Evolutionary conservation across 2,113 vertebrate species (phyloP).

Genomic region (Phaethon lepturus): DNA sequence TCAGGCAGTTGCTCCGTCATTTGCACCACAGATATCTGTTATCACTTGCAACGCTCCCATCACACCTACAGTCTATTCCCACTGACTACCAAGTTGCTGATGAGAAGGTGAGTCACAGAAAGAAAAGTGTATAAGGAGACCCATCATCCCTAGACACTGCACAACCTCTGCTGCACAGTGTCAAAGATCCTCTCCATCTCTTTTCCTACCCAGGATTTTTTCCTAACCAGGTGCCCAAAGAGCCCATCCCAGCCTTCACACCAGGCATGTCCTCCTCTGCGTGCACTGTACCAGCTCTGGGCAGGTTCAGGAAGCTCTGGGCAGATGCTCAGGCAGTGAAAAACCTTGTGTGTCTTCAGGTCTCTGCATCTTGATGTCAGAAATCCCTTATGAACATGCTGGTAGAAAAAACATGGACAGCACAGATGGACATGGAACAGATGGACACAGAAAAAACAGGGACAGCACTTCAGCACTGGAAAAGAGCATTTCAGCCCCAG

Average conservation of each 20-base stretch:
- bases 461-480: neutral
- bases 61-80: slow-evolving; percentile 19
- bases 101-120: slow-evolving; percentile 29
- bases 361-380: neutral
- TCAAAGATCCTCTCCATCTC: neutral
- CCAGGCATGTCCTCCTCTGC: neutral
- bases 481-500: neutral
- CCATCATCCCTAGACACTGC: neutral
- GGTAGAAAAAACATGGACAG: neutral
- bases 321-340: neutral
- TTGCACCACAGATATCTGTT: neutral
- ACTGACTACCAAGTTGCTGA: neutral
- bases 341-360: neutral
- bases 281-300: neutral
- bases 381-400: neutral
- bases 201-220: neutral
- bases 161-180: neutral
- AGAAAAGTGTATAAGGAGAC: neutral
- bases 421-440: no score
- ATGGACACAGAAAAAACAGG: no score
- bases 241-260: neutral
- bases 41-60: neutral
- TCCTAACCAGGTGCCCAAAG: neutral
- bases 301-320: neutral
- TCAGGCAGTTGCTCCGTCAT: slow-evolving; percentile 28